These are phyloP conservation scores for Conus ventricosus DNA, from an alignment of 1,140 invertebrate genomes.

Conservation along the genomic window DNA sequence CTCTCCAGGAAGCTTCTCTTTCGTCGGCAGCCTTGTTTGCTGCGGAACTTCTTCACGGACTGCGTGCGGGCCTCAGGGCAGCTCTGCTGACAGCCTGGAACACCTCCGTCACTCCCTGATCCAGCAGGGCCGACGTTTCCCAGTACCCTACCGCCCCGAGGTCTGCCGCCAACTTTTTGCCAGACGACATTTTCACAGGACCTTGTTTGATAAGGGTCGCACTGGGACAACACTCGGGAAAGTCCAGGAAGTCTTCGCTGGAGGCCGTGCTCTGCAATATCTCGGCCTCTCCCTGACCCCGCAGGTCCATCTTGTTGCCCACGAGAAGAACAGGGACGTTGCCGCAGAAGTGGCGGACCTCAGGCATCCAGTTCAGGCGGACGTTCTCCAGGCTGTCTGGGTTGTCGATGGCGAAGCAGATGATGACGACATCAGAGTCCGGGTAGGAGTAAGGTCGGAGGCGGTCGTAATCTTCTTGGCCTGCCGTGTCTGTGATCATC, in stretches of 20 bases:
- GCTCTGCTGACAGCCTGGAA: conserved; percentile 61
- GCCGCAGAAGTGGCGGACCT: conserved; percentile 96
- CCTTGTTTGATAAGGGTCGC: conserved; percentile 85
- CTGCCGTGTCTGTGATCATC: conserved; percentile 95
- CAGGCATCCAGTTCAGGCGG: conserved; percentile 83
- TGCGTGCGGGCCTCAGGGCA: background rate
- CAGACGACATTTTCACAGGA: conserved; percentile 54
- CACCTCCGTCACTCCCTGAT: conserved; percentile 64
- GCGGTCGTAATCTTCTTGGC: conserved; percentile 94
- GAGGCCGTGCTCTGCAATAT: background rate
- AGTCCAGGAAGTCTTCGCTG: background rate
- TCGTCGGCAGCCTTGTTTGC: background rate
- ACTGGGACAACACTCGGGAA: conserved; percentile 32
- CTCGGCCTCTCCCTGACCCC: conserved; percentile 85
- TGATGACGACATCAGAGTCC: conserved; percentile 85
- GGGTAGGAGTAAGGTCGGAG: conserved; percentile 96
- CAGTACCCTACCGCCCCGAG: conserved; percentile 59
- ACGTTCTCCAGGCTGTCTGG: conserved; percentile 96
- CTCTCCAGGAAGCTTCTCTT: conserved; percentile 8
- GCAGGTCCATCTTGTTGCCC: conserved; percentile 77
- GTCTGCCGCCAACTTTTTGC: conserved; percentile 44
- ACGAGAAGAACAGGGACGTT: conserved; percentile 96
- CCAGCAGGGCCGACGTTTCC: conserved; percentile 66
- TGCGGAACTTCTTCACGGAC: no score
- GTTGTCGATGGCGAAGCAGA: conserved; percentile 63